A percentile compares a stretch with the other conserved stretches of the same genome.
phyloP scores from a whole-genome alignment of 2,113 vertebrate genomes.

The Gavia stellata region DNA sequence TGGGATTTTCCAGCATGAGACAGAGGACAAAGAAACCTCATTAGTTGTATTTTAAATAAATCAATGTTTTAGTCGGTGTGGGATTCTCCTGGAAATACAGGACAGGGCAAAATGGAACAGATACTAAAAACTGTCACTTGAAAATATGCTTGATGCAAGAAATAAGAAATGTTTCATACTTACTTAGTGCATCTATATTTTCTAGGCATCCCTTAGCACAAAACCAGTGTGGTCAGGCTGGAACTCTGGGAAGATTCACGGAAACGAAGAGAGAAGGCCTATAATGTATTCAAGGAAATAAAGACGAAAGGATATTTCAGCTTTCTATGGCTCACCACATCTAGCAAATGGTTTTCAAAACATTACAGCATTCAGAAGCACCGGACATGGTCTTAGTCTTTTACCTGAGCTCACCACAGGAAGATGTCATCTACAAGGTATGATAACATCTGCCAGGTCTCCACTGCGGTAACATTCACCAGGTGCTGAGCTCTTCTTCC shows the following conservation, averaged over 20 bases:
- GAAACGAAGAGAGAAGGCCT: background rate
- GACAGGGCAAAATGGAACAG: background rate
- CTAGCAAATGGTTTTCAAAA: background rate
- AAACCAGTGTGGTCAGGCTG: background rate
- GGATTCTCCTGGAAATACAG: background rate
- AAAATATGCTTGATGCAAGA: background rate
- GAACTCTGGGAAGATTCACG: background rate
- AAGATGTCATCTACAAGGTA: background rate
- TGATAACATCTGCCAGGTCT: background rate
- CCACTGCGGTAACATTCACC: background rate
- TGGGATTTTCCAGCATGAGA: slow-evolving; percentile 20
- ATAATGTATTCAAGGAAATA: background rate
- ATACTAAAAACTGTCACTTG: background rate
- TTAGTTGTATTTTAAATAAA: slow-evolving; percentile 8
- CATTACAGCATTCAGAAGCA: background rate
- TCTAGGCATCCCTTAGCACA: background rate
- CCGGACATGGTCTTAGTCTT: background rate
- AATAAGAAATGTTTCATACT: background rate
- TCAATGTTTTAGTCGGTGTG: background rate
- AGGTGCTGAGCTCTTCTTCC: background rate
- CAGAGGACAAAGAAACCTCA: slow-evolving; percentile 30
- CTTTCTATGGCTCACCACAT: background rate
- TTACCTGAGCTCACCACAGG: background rate
- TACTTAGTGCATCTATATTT: background rate
- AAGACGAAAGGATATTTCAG: background rate